Evolutionary conservation across 1,140 invertebrate species (phyloP), one percentile per base, ranked within the genome.

Genomic region (Hyphantria cunea): DNA sequence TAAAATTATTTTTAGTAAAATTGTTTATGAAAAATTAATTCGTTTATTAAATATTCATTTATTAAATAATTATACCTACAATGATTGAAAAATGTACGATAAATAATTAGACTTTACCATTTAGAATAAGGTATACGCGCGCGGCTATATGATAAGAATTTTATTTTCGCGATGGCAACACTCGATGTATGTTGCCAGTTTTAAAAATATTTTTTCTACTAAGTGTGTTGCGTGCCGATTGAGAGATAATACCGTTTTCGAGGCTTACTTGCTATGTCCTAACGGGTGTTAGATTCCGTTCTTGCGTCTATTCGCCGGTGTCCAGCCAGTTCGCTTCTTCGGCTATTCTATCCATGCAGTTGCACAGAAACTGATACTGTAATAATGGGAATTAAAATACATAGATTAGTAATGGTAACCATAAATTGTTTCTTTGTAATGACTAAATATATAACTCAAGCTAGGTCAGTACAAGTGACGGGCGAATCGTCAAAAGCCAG

Each of bases 321-420:
- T 96, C 95, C 42, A 94, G 92, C 95, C 95, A 96, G 82, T 95
- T 96, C 61, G 93, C 93, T 84, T 99, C 97, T 85, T 98, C 96
- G 76, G 96, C 95, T 93, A 99, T 96, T 92, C 96, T 93, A 86
- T 98, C 96, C 91, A 99, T 98, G 89, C 97, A 98, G 84, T 98
- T 97, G 87, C 95, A 95, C 80, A 99, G 94, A 92, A 96, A 98
- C 78, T 96, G 94, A 86, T 97, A 98, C 97, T 98, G 92, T 45
- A 95, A 94, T 68, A 78, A 74, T 54, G 52, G n/a, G 17, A 25
- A 25, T 25, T 3, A 25, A 3, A 25, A 25, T 25, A n/a, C n/a
- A n/a, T n/a, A n/a, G n/a, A 3, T 25, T 25, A 25, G 17, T 25
- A 5, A 3, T 25, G 5, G 17, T 25, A 5, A 3, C 5, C 17